These are phyloP conservation scores for Macrotis lagotis DNA, from an alignment of 2,113 vertebrate genomes.

Conservation along the genomic window DNA sequence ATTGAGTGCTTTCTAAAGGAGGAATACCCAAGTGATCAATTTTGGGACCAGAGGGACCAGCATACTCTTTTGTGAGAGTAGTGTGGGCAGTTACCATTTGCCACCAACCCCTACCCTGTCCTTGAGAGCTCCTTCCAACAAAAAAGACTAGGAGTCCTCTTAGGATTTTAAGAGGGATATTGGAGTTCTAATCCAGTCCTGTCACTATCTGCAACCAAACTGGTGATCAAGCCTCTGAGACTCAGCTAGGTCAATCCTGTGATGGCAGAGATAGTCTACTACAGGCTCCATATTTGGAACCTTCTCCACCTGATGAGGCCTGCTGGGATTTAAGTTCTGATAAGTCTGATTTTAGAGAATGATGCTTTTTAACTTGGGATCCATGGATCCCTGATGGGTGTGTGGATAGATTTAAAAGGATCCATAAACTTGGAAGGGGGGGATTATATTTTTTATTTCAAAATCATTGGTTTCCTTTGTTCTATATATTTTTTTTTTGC, in stretches of 20 bases:
- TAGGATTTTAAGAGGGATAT: background rate
- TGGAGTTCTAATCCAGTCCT: background rate
- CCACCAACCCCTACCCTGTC: background rate
- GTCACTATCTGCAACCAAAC: background rate
- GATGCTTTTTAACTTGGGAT: background rate
- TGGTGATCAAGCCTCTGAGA: background rate
- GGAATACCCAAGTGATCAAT: background rate
- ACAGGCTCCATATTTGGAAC: background rate
- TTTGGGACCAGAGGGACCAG: background rate
- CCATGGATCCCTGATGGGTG: background rate
- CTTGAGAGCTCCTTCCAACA: background rate
- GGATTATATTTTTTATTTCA: background rate
- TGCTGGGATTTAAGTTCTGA: background rate
- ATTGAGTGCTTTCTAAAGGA: background rate
- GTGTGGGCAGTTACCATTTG: background rate
- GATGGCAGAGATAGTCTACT: background rate
- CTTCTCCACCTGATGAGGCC: background rate
- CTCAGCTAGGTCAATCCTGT: background rate
- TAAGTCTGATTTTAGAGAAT: background rate
- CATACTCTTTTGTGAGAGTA: background rate
- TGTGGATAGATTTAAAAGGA: background rate
- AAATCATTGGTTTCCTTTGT: background rate
- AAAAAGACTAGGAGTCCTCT: constrained; percentile 1
- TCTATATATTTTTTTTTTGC: background rate
- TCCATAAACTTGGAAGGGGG: background rate